These are phyloP conservation scores for Podabrus alpinus DNA, from an alignment of 2,888 invertebrate species.

Conservation along the genomic window DNA sequence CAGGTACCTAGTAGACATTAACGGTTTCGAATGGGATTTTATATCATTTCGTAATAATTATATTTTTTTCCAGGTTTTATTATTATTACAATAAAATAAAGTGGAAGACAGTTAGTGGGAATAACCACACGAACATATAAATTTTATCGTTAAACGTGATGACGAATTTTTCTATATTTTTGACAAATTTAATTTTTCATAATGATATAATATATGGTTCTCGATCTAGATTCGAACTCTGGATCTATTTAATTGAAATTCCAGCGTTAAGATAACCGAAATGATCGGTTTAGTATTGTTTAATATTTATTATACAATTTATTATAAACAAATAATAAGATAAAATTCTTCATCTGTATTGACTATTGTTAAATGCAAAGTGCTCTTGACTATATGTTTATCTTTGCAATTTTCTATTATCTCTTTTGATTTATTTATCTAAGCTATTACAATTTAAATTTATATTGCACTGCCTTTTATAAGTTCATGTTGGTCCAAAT, in stretches of 20 bases:
- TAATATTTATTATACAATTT: neutral
- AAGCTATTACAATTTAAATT: neutral
- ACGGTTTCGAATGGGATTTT: conserved; percentile 14
- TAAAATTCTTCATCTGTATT: neutral
- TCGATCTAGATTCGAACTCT: neutral
- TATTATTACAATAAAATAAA: neutral
- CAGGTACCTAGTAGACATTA: conserved; percentile 14
- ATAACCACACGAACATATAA: neutral
- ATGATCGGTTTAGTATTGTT: neutral
- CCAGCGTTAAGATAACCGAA: neutral
- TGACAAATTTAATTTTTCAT: too few relatives aligned
- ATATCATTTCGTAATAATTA: conserved; percentile 7
- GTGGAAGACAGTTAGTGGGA: neutral
- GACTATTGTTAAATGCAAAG: neutral
- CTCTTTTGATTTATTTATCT: neutral
- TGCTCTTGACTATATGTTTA: neutral
- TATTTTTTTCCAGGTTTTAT: neutral
- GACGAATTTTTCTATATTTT: too few relatives aligned
- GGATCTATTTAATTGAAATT: neutral
- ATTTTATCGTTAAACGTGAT: too few relatives aligned
- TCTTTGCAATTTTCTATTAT: neutral
- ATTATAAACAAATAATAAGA: neutral
- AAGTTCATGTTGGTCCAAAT: neutral
- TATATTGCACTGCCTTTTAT: neutral
- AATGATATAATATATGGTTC: neutral